phyloP scores from a whole-genome alignment of 2,113 vertebrate genomes.

The Australoheros scitulus region DNA sequence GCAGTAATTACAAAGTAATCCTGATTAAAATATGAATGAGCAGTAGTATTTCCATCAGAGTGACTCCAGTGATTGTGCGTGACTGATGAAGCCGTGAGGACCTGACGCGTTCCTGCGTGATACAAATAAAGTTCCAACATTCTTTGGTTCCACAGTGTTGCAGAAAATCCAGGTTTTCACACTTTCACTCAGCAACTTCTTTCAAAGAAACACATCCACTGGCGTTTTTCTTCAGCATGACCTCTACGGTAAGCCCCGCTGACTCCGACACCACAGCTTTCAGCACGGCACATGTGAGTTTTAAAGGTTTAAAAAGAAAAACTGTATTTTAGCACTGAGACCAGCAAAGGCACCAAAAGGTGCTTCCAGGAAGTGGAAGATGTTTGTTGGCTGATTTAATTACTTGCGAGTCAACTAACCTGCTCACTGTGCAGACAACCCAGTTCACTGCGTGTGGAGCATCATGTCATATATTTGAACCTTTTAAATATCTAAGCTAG shows the following conservation, averaged over 20 bases:
- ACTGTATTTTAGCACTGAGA: background rate
- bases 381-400: background rate
- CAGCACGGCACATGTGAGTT: background rate
- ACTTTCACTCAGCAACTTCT: background rate
- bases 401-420: background rate
- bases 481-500: background rate
- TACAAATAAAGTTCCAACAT: background rate
- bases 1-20: background rate
- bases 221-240: background rate
- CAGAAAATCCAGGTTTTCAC: background rate
- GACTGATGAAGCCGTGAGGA: background rate
- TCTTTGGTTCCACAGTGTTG: background rate
- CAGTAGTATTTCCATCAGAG: rapidly evolving
- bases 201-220: background rate
- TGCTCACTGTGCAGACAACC: rapidly evolving
- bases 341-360: background rate
- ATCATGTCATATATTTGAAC: background rate
- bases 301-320: background rate
- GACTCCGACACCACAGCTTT: background rate
- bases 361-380: background rate
- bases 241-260: background rate
- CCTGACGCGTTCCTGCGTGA: background rate
- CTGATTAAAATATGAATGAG: background rate
- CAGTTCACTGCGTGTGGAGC: background rate
- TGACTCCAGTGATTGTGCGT: background rate